phyloP scores from a whole-genome alignment of 2,113 vertebrate species.

The Megaleporinus macrocephalus region DNA sequence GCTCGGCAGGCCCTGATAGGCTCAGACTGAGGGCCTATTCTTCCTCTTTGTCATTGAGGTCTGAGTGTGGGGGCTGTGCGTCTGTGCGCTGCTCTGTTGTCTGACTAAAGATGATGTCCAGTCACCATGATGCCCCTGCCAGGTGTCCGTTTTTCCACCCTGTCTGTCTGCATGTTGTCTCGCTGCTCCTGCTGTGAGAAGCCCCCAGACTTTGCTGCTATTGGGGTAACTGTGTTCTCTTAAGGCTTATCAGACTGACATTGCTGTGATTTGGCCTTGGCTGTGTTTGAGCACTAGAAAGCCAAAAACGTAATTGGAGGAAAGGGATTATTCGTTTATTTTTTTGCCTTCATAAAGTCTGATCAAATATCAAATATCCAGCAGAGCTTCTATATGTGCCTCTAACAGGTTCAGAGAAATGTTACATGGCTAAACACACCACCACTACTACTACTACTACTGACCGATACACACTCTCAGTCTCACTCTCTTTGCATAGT shows the following conservation, averaged over 20 bases:
- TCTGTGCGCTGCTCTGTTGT: conserved; percentile 60
- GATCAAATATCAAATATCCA: conserved; percentile 1
- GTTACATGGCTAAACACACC: background rate
- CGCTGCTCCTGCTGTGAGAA: background rate
- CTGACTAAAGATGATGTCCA: conserved; percentile 60
- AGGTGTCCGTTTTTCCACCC: conserved; percentile 55
- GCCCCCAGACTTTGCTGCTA: conserved; percentile 28
- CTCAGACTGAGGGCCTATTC: conserved; percentile 68
- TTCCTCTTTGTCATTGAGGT: conserved; percentile 67
- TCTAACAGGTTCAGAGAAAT: background rate
- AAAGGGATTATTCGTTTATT: background rate
- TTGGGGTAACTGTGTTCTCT: conserved; percentile 32
- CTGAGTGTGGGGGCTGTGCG: conserved; percentile 58
- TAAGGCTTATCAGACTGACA: conserved; percentile 46
- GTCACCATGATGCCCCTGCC: conserved; percentile 44
- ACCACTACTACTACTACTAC: no score
- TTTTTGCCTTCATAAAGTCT: background rate
- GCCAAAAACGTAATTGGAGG: no score
- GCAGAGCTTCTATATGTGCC: background rate
- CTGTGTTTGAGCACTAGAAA: background rate
- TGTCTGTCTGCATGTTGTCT: conserved; percentile 55
- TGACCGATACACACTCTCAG: background rate
- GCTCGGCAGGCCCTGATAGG: conserved; percentile 65
- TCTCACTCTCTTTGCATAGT: background rate
- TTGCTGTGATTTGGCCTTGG: background rate